Evolutionary conservation across 2,888 invertebrate species (phyloP), one percentile per base, ranked within the genome.

Genomic region (Epinotia ramella): DNA sequence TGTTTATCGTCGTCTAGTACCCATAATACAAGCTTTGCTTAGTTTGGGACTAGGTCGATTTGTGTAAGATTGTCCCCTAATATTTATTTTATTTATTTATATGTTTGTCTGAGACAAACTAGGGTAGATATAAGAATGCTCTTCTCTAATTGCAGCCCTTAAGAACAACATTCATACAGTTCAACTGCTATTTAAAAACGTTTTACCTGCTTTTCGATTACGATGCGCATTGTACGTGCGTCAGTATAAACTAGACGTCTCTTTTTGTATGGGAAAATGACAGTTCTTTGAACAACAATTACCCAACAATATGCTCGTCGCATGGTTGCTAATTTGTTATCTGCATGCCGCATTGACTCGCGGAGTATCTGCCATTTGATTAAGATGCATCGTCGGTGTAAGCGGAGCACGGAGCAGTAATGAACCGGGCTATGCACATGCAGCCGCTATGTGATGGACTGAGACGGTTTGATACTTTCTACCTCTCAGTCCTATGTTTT

Each of bases 351-450:
- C 46, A 49, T 67, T n/a, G 60, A 24, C 44, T 20, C 65, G 16
- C 33, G 6, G 24, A 33, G 53, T 24, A 68, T 68, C 53, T 4
- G 65, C 44, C 56, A 73, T 68, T 68, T 73, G 68, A 73, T 56
- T 53, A 56, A 53, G 28, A 67, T 9, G 13, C 12, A 40, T 68
- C 57, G 57, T 57, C 20, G 59, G 40, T 20, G 65, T 24, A 60
- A 49, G 60, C 20, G 44, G 53, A 62, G 40, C 62, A 40, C 57
- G 28, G 57, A 16, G 68, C 44, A 46, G 63, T 64, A 63, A 68
- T 73, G 49, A 66, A 53, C 46, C 18, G 2, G 7, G 16, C 9
- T 56, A 18, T 63, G 53, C 2, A 20, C n/a, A 2, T 20, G 20
- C 67, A 67, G 18, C 46, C 11, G 46, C 28, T 24, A 5, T 73